These are phyloP conservation scores for Acrossocheilus fasciatus DNA, from an alignment of 2,797 vertebrate genomes.

Conservation along the genomic window DNA sequence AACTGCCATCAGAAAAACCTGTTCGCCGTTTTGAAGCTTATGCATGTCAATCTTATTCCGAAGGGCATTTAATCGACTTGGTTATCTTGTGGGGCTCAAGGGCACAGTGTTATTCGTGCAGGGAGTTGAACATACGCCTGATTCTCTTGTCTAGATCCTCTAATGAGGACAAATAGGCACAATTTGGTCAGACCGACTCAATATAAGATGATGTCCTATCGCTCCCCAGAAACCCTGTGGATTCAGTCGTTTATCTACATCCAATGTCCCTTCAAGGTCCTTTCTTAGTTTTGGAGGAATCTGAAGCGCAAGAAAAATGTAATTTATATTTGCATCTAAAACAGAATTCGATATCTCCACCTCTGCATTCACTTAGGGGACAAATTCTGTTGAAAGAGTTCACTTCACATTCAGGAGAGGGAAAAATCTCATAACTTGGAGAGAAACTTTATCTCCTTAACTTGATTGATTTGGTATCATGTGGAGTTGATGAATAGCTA, in stretches of 20 bases:
- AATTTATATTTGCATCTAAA: background rate
- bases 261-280: constrained; percentile 46
- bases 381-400: background rate
- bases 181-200: constrained; percentile 25
- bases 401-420: background rate
- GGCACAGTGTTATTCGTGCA: constrained; percentile 47
- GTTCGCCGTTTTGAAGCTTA: constrained; percentile 16
- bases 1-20: constrained; percentile 19
- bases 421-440: background rate
- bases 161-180: constrained; percentile 25
- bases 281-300: constrained; percentile 5
- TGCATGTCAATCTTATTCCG: constrained; percentile 15
- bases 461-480: background rate
- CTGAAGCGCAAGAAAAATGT: background rate
- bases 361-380: background rate
- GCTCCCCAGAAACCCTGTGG: background rate
- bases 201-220: constrained; percentile 17
- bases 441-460: background rate
- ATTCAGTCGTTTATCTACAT: constrained; percentile 19
- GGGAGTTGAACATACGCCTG: constrained; percentile 23
- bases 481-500: background rate
- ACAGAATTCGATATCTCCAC: background rate
- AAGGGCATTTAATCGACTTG: constrained; percentile 43
- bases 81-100: constrained; percentile 57
- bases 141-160: constrained; percentile 32